Evolutionary conservation across 2,113 vertebrate species (phyloP).

Genomic region (Glareola pratincola): DNA sequence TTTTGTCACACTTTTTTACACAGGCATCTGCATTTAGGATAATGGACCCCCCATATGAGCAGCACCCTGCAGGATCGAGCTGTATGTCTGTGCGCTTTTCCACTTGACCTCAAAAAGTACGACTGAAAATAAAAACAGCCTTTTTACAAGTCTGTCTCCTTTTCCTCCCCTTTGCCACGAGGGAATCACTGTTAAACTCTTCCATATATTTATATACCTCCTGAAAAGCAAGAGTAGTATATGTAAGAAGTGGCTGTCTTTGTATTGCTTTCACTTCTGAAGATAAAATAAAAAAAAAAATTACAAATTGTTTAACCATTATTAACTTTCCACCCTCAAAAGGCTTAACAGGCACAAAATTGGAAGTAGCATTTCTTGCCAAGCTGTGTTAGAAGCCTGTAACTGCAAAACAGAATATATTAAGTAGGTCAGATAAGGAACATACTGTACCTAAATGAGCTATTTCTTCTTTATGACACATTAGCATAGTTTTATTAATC

Average conservation of each 20-base stretch:
- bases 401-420: neutral
- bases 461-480: neutral
- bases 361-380: neutral
- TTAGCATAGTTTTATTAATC: constrained; percentile 16
- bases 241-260: neutral
- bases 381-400: neutral
- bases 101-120: neutral
- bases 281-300: neutral
- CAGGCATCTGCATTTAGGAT: neutral
- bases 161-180: neutral
- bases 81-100: neutral
- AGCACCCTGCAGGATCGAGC: neutral
- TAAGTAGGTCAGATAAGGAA: constrained; percentile 42
- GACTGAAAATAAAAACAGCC: neutral
- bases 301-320: neutral
- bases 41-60: neutral
- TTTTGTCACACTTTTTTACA: neutral
- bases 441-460: neutral
- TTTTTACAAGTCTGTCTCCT: neutral
- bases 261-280: neutral
- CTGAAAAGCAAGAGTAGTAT: neutral
- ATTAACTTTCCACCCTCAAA: neutral
- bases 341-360: neutral
- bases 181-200: neutral
- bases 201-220: neutral